Evolutionary conservation across 2,888 invertebrate species (phyloP), one percentile per base, ranked within the genome.

Genomic region (Malacosoma neustria): DNA sequence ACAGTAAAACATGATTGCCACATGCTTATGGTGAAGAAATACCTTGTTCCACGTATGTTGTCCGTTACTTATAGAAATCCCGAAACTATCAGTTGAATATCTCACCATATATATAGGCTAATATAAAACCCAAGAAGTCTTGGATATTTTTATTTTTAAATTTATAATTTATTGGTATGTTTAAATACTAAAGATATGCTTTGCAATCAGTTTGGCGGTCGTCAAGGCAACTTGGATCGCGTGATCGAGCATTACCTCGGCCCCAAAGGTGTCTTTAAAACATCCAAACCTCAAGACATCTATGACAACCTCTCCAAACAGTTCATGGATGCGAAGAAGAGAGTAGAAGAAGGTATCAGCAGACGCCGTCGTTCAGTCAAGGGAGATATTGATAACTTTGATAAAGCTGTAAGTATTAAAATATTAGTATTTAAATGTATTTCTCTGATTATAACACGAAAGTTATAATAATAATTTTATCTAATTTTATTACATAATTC

Each of bases 201-300:
- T n/a, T n/a, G n/a, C n/a, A n/a, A n/a, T 3, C 34, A 80, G 80
- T 57, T 94, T 29, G 92, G 91, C 11, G 90, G 89, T 30, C 90
- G 95, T 42, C 89, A 92, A 59, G 94, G 95, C 57, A 95, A 95
- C 55, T 65, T 95, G 35, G 95, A 96, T 57, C 86, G 88, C 36
- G 68, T 94, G 0, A 61, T 93, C 2, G 95, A 95, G 62, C 89
- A 91, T 43, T 89, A 92, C 68, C 84, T 95, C 13, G 95, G 95
- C 3, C 93, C 94, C 0, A 88, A 89, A 45, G 91, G 93, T 4
- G 61, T 87, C 13, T 61, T 92, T 14, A 86, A 79, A 12, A 85
- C 81, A 0, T 67, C 86, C 33, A 70, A 87, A 1, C 63, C 87
- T 0, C 74, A 81, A 34, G 51, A 62, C 0, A 42, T 85, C 4